A percentile compares a stretch with the other conserved stretches of the same genome.
These are phyloP conservation scores for Ophthalmolycus amberensis DNA, from an alignment of 2,113 vertebrate genomes.

Conservation along the genomic window DNA sequence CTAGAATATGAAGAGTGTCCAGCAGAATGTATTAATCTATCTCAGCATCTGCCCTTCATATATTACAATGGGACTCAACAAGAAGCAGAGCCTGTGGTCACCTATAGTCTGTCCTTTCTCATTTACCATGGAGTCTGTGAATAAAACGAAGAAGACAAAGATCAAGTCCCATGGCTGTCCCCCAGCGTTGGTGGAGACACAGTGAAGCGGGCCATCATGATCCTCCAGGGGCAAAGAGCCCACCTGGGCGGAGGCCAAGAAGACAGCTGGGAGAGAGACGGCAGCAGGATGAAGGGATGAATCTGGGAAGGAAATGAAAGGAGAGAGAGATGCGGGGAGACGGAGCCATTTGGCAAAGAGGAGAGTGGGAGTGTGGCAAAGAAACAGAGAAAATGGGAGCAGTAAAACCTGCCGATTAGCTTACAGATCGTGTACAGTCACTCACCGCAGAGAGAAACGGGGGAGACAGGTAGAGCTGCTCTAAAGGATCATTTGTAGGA, in stretches of 20 bases:
- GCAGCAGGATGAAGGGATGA: constrained; percentile 51
- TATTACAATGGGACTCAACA: constrained; percentile 15
- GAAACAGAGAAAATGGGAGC: constrained; percentile 30
- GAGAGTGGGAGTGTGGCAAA: constrained; percentile 40
- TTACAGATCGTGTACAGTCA: constrained; percentile 31
- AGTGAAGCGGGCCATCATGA: constrained; percentile 88
- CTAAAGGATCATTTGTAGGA: background rate
- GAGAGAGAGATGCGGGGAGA: constrained; percentile 19
- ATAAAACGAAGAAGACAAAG: constrained; percentile 86
- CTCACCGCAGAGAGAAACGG: background rate
- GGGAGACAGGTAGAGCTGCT: no score
- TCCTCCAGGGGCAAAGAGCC: constrained; percentile 85
- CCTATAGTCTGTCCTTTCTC: constrained; percentile 4
- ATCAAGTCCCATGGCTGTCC: constrained; percentile 86
- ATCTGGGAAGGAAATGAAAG: constrained; percentile 35
- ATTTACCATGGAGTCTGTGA: constrained; percentile 84
- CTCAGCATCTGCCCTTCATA: constrained; percentile 8
- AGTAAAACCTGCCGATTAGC: constrained; percentile 26
- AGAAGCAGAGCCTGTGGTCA: background rate
- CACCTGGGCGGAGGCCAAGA: constrained; percentile 88
- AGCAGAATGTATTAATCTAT: constrained; percentile 14
- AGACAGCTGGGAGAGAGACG: constrained; percentile 84
- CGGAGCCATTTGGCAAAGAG: constrained; percentile 56
- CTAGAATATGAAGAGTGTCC: background rate
- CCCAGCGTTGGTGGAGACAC: constrained; percentile 84